Evolutionary conservation across 92 coral and sea anemone species (phyloP).

Genomic region (Zoanthus sociatus): DNA sequence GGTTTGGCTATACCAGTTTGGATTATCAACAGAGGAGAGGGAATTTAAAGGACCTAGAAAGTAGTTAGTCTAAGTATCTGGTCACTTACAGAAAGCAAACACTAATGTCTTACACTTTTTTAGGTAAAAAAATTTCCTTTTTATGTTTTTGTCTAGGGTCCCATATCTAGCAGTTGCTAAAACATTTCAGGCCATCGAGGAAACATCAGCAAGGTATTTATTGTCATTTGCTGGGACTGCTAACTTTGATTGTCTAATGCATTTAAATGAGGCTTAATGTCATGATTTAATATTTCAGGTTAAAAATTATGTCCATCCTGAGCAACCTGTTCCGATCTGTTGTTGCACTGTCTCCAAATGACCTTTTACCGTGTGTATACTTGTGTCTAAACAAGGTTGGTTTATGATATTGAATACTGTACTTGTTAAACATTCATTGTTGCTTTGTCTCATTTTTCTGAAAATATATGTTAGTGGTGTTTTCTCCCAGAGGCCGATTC

Average conservation of each 20-base stretch:
- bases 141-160: conserved; percentile 63
- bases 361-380: conserved; percentile 89
- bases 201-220: conserved; percentile 93
- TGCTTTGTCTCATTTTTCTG: too few relatives aligned
- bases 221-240: neutral
- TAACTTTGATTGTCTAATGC: too few relatives aligned
- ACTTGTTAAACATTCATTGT: too few relatives aligned
- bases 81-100: too few relatives aligned
- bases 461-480: too few relatives aligned
- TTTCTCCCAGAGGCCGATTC: too few relatives aligned
- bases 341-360: conserved; percentile 89
- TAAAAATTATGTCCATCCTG: conserved; percentile 90
- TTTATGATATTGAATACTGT: neutral
- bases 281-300: conserved; percentile 49
- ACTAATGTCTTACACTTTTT: too few relatives aligned
- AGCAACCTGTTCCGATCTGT: conserved; percentile 97
- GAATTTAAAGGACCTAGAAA: too few relatives aligned
- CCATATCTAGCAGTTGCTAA: conserved; percentile 96
- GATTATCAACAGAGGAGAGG: too few relatives aligned
- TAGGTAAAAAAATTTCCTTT: neutral
- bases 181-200: conserved; percentile 95
- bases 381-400: conserved; percentile 93
- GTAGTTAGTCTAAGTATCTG: too few relatives aligned
- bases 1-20: too few relatives aligned
- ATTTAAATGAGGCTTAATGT: neutral